phyloP scores from a whole-genome alignment of 2,113 vertebrate species.

The Brachypteracias leptosomus region DNA sequence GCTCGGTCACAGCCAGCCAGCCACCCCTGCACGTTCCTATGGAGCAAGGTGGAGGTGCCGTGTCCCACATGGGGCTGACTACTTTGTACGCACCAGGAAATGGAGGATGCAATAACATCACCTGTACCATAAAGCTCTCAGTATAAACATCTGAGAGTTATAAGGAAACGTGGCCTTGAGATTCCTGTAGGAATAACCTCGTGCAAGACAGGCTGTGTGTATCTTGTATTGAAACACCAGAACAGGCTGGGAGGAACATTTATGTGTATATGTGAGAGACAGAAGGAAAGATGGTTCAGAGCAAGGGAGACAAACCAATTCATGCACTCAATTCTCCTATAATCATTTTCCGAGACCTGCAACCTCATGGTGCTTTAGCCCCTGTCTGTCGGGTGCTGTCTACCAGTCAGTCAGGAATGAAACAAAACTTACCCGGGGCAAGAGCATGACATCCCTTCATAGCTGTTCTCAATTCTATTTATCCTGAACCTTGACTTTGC shows the following conservation, averaged over 20 bases:
- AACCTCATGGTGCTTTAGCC: background rate
- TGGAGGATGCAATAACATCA: background rate
- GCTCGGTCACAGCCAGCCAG: background rate
- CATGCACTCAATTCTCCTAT: background rate
- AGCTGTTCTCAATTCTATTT: background rate
- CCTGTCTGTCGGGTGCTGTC: background rate
- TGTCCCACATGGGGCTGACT: fast-evolving
- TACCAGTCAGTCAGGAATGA: background rate
- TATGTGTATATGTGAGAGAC: background rate
- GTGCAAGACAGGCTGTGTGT: background rate
- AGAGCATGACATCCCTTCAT: background rate
- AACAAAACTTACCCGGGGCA: background rate
- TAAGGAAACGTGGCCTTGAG: background rate
- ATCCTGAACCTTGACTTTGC: background rate
- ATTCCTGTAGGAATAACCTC: background rate
- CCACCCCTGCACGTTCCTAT: background rate
- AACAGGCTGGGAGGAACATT: background rate
- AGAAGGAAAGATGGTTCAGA: background rate
- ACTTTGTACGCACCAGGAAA: background rate
- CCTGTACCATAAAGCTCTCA: background rate
- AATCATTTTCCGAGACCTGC: background rate
- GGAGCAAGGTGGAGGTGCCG: background rate
- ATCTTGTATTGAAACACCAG: fast-evolving
- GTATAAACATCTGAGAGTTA: background rate
- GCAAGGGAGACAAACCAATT: background rate